Conservation (phyloP, 2,888 invertebrate species). For the Pachliopta kotzebuea region DNA sequence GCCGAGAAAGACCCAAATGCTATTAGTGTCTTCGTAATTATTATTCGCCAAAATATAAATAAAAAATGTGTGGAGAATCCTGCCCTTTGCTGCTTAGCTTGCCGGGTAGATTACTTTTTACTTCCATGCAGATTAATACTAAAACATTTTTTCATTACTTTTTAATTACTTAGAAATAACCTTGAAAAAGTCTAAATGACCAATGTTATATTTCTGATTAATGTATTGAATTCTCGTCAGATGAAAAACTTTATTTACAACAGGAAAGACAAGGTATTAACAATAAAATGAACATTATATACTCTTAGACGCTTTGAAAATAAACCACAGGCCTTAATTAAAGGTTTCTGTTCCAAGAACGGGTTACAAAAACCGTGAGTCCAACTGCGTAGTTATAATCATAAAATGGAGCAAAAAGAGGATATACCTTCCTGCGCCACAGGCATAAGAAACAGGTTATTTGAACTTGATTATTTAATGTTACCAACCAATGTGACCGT, state of each 20-base stretch:
- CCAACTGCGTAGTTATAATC: constrained; percentile 13
- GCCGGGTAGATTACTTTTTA: no score
- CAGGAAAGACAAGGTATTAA: not conserved
- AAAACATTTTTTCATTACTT: no score
- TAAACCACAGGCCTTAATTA: constrained; percentile 12
- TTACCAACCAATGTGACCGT: not conserved
- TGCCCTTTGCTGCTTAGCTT: no score
- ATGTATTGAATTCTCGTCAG: not conserved
- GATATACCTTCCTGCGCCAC: not conserved
- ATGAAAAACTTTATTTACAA: not conserved
- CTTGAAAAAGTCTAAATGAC: no score
- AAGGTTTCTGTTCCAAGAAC: not conserved
- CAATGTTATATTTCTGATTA: no score
- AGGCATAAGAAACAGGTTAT: not conserved
- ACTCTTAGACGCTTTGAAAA: constrained; percentile 6
- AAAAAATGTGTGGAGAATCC: no score
- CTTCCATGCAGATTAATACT: no score
- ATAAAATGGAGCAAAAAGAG: constrained; percentile 16
- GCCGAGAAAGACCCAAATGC: not conserved
- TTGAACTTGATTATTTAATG: constrained; percentile 4
- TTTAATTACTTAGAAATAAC: no score
- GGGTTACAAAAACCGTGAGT: constrained; percentile 6
- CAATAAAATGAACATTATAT: not conserved
- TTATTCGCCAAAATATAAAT: no score
- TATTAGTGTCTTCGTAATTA: no score